Conservation (phyloP, 2,113 vertebrate genomes). For the Typhlomys cinereus region DNA sequence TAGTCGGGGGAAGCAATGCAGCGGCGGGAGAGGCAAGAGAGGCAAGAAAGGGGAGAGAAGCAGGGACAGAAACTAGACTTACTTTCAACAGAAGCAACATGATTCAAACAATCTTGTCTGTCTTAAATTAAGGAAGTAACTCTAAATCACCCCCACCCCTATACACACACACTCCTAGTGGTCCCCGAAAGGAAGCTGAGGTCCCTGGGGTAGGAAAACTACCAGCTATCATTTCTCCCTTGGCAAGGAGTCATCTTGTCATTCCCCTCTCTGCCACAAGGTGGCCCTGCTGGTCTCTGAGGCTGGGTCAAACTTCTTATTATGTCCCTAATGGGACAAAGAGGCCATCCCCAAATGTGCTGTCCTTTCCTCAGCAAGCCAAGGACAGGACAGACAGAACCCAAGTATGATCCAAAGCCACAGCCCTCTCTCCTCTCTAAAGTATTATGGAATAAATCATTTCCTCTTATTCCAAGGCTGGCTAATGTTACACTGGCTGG, state of each 20-base stretch:
- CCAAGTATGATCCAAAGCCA: neutral
- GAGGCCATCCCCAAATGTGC: neutral
- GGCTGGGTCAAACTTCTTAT: conserved; percentile 32
- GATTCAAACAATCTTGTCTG: conserved; percentile 78
- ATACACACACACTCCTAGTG: too few relatives aligned
- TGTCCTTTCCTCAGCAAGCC: neutral
- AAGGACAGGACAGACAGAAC: neutral
- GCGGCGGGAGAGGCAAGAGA: conserved; percentile 84
- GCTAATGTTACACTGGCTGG: neutral
- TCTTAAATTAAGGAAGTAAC: conserved; percentile 78
- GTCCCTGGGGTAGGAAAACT: neutral
- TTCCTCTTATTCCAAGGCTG: neutral
- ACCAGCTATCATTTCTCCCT: neutral
- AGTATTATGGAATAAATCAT: too few relatives aligned
- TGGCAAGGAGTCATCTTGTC: neutral
- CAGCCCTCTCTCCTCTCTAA: neutral
- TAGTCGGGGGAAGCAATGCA: conserved; percentile 93
- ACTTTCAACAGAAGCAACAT: conserved; percentile 92
- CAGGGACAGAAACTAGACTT: conserved; percentile 97
- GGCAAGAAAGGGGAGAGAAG: conserved; percentile 87
- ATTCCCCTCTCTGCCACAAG: conserved; percentile 78
- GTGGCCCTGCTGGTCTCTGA: conserved; percentile 64
- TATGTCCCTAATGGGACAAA: neutral
- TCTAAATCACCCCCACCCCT: neutral
- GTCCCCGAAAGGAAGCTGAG: neutral